phyloP scores from a whole-genome alignment of 2,113 vertebrate species.

The Pelodiscus sinensis region DNA sequence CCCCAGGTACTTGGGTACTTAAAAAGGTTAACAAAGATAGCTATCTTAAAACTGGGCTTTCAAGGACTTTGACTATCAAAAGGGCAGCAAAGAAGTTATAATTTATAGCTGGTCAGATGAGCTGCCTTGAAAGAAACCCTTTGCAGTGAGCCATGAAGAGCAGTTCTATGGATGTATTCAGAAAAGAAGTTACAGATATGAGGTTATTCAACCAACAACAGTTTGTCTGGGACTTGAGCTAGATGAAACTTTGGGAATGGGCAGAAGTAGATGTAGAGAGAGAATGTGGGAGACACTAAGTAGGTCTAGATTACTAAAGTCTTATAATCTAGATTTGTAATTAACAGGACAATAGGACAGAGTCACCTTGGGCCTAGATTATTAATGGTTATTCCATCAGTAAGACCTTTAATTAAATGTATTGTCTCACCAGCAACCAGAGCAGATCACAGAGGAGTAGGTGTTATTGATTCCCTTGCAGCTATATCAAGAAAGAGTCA shows the following conservation, averaged over 20 bases:
- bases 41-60: neutral
- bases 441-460: neutral
- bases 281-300: neutral
- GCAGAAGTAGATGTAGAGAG: neutral
- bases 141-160: neutral
- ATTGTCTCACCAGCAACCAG: neutral
- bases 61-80: neutral
- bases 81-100: neutral
- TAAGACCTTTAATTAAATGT: neutral
- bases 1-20: neutral
- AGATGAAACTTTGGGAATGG: neutral
- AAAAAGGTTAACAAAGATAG: neutral
- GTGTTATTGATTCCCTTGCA: neutral
- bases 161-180: neutral
- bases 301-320: neutral
- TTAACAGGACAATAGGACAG: neutral
- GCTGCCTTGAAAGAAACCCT: neutral
- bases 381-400: neutral
- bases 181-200: neutral
- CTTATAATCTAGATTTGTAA: neutral
- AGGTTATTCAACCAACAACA: neutral
- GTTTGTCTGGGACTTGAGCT: neutral
- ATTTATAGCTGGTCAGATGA: neutral
- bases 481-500: neutral
- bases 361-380: neutral